Evolutionary conservation across 2,888 invertebrate species (phyloP), one percentile per base, ranked within the genome.

Genomic region (Sturmia bella): DNA sequence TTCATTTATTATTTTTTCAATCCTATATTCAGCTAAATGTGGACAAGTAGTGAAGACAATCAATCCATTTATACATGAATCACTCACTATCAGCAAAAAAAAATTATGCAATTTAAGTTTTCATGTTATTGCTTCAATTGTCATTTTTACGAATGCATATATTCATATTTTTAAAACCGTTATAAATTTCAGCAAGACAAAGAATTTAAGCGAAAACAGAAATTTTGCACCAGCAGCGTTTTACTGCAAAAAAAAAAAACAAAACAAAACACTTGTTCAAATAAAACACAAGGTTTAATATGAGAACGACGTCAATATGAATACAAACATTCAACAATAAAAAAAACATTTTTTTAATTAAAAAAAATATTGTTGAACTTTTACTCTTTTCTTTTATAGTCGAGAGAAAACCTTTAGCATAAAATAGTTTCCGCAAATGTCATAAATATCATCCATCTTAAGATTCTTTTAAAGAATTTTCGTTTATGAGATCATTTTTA

Each of bases 311-410:
- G 3, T 27, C 27, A 27, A 4, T 50, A 24, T 64, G 11, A 27
- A 27, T 4, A 27, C 27, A 27, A 27, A 27, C 27, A 32, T 32
- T 32, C 9, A 7, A 32, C 1, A 9, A 32, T 32, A 9, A 32
- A 9, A 7, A 27, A 9, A 19, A 1, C 2, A 0, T 0, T 17
- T 48, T 59, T 7, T 50, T 37, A 37, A 9, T 52, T 39, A 27
- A 43, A 63, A 37, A 77, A 39, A 56, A 78, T 78, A 75, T 75
- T 78, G 74, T 82, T 82, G 78, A 82, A 82, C 74, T 80, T 78
- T 72, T 75, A 13, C 12, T 32, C 41, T 17, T 39, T 27, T 50
- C 11, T 27, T 45, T 17, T 6, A 13, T 56, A 43, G 9, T 27
- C 15, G n/a, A 13, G 13, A 3, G 6, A 57, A 59, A 57, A 66